Conservation (phyloP, 2,888 invertebrate genomes). For the Drosophila multiciliata region DNA sequence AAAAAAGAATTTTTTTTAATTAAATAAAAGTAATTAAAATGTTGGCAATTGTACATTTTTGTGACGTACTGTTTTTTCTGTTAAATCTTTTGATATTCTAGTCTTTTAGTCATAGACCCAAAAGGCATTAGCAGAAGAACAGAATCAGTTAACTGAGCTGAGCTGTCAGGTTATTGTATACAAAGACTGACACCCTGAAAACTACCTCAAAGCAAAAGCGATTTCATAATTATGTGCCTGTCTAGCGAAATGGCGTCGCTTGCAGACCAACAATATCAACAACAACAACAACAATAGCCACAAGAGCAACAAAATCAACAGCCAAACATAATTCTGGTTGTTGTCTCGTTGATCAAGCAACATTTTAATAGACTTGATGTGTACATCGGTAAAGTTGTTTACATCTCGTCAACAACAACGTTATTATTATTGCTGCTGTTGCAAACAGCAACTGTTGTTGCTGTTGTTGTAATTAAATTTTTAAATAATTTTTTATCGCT, state of each 20-base stretch:
- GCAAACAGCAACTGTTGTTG: conserved; percentile 10
- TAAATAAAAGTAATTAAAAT: background rate
- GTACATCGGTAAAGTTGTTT: conserved; percentile 69
- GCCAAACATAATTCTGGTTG: conserved; percentile 16
- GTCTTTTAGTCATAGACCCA: background rate
- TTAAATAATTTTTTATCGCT: conserved; percentile 76
- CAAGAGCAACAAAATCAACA: conserved; percentile 29
- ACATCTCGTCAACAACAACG: conserved; percentile 71
- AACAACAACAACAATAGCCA: background rate
- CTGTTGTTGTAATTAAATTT: conserved; percentile 77
- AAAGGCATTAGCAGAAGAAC: background rate
- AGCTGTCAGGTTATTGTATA: conserved; percentile 4
- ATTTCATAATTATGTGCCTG: conserved; percentile 67
- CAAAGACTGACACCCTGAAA: conserved; percentile 27
- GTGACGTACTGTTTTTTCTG: background rate
- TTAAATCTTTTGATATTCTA: background rate
- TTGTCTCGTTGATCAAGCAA: conserved; percentile 74
- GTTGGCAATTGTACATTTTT: background rate
- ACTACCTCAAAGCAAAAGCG: conserved; percentile 36
- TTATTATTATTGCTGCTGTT: conserved; percentile 25
- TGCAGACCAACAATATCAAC: conserved; percentile 29
- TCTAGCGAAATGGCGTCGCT: conserved; percentile 59
- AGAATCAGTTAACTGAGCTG: background rate
- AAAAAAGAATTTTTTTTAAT: background rate
- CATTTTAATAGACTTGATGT: conserved; percentile 77